Evolutionary conservation across 2,888 invertebrate species (phyloP).

Genomic region (Leptothorax acervorum): DNA sequence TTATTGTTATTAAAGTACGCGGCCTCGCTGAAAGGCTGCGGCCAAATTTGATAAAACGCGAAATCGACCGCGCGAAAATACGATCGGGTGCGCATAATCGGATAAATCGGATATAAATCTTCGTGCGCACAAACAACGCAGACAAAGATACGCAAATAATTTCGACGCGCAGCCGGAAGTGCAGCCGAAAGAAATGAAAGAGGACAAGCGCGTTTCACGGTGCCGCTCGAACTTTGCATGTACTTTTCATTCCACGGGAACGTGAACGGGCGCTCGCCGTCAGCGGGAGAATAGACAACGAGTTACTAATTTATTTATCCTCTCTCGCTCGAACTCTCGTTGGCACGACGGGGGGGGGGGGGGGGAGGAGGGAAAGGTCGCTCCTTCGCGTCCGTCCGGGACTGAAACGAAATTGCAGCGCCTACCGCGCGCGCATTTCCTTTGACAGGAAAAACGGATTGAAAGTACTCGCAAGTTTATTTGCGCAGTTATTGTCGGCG

Average conservation of each 20-base stretch:
- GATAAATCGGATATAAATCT: conserved; percentile 22
- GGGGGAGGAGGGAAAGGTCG: conserved; percentile 6
- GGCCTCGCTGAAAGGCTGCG: conserved; percentile 24
- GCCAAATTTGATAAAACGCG: conserved; percentile 44
- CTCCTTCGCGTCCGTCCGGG: conserved; percentile 11
- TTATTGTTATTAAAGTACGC: conserved; percentile 53
- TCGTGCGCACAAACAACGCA: not conserved
- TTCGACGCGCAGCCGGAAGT: conserved; percentile 18
- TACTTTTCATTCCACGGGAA: conserved; percentile 50
- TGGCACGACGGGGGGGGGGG: conserved; percentile 16
- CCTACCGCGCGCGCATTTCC: conserved; percentile 57
- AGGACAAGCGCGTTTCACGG: not conserved
- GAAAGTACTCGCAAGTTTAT: conserved; percentile 72
- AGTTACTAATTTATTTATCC: conserved; percentile 67
- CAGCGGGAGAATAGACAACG: conserved; percentile 47
- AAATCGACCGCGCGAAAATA: conserved; percentile 36
- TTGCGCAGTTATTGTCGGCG: conserved; percentile 68
- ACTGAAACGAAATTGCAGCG: conserved; percentile 48
- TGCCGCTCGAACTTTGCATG: conserved; percentile 50
- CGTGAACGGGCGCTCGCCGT: conserved; percentile 36
- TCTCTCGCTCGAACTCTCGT: conserved; percentile 56
- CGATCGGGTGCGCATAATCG: conserved; percentile 39
- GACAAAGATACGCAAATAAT: not conserved
- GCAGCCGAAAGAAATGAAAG: conserved; percentile 27
- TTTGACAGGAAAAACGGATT: conserved; percentile 70